Percentiles rank a stretch among this genome's conserved stretches.
These are phyloP conservation scores for Drosophila mercatorum DNA, from an alignment of 2,888 invertebrate genomes.

Conservation along the genomic window DNA sequence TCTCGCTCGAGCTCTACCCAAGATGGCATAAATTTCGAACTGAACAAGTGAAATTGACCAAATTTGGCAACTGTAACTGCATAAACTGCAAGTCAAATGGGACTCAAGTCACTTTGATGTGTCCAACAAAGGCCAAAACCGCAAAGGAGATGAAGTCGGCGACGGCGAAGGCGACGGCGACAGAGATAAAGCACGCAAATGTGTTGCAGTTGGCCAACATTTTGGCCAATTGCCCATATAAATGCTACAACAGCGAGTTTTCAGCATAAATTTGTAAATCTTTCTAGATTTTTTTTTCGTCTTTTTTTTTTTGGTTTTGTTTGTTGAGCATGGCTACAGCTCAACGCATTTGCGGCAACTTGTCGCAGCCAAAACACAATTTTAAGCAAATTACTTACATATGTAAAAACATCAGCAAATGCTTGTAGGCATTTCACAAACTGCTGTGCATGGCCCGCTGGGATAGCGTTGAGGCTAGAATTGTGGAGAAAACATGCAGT, in stretches of 20 bases:
- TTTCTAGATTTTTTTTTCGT: constrained; percentile 33
- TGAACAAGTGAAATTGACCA: constrained; percentile 76
- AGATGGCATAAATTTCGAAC: constrained; percentile 57
- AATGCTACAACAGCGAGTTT: constrained; percentile 49
- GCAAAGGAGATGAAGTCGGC: constrained; percentile 5
- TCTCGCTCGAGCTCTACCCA: constrained; percentile 24
- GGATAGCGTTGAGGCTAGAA: constrained; percentile 40
- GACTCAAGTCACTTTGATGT: constrained; percentile 67
- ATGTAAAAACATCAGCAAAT: constrained; percentile 35
- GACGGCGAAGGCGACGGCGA: constrained; percentile 13
- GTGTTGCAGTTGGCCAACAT: constrained; percentile 67
- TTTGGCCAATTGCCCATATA: constrained; percentile 77
- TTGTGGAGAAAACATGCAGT: constrained; percentile 49
- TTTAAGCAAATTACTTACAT: constrained; percentile 59
- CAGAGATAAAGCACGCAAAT: constrained; percentile 70
- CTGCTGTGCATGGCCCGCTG: constrained; percentile 21
- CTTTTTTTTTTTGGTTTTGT: constrained; percentile 7
- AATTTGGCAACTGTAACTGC: constrained; percentile 69
- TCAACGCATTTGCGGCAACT: constrained; percentile 62
- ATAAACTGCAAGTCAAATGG: constrained; percentile 64
- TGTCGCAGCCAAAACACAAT: constrained; percentile 53
- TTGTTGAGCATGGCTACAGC: constrained; percentile 31
- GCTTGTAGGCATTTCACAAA: constrained; percentile 51
- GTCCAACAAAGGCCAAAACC: constrained; percentile 34
- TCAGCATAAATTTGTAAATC: constrained; percentile 73